A percentile compares a stretch with the other conserved stretches of the same genome.
phyloP scores from a whole-genome alignment of 2,797 vertebrate genomes.

The Gallinago solitaria region DNA sequence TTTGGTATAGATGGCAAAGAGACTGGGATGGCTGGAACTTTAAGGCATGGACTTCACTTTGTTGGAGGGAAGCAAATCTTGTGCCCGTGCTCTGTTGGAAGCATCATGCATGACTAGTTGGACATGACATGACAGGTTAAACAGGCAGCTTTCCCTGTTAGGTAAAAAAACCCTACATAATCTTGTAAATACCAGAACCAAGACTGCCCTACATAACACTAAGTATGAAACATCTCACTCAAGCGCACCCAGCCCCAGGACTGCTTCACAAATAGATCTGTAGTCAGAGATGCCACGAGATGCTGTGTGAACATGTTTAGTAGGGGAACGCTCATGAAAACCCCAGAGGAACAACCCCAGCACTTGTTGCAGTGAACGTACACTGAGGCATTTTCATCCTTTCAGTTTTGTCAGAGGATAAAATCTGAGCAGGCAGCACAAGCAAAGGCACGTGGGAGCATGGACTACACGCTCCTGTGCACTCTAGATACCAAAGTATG shows the following conservation, averaged over 20 bases:
- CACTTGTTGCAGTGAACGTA: not conserved
- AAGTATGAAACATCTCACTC: not conserved
- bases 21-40: not conserved
- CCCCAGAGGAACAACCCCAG: not conserved
- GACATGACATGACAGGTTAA: not conserved
- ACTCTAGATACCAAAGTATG: not conserved
- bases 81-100: not conserved
- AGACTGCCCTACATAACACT: not conserved
- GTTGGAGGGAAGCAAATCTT: not conserved
- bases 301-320: not conserved
- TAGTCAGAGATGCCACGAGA: not conserved
- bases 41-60: not conserved
- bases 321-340: not conserved
- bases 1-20: not conserved
- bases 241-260: not conserved
- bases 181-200: not conserved
- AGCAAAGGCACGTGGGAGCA: not conserved
- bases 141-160: not conserved
- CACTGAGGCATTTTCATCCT: not conserved
- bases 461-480: rapidly evolving
- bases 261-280: not conserved
- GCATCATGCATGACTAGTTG: not conserved
- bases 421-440: not conserved
- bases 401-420: not conserved
- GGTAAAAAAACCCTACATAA: not conserved